Evolutionary conservation across 2,888 invertebrate genomes (phyloP).

Genomic region (Cerastis rubricosa): DNA sequence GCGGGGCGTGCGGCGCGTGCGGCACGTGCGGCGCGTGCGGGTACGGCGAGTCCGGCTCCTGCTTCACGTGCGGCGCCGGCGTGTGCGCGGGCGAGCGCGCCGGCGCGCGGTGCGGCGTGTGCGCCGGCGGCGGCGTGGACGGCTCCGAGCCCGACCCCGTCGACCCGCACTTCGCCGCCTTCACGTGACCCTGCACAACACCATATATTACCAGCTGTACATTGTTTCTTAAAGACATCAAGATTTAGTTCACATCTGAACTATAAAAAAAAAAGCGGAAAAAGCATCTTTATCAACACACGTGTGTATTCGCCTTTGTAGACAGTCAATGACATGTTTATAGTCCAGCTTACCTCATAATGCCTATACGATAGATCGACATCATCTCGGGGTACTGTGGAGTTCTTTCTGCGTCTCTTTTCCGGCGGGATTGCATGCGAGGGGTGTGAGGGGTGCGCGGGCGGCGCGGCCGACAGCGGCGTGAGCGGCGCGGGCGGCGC

Average conservation of each 20-base stretch:
- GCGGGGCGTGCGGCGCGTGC: constrained; percentile 77
- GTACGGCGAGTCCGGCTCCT: constrained; percentile 63
- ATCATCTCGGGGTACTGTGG: constrained; percentile 83
- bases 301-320: background rate
- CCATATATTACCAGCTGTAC: constrained; percentile 10
- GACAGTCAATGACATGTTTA: background rate
- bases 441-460: constrained; percentile 69
- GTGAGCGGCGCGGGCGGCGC: constrained; percentile 80
- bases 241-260: background rate
- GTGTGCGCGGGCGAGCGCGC: constrained; percentile 88
- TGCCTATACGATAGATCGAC: constrained; percentile 84
- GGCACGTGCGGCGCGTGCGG: constrained; percentile 71
- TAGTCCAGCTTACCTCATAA: constrained; percentile 80
- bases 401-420: constrained; percentile 88
- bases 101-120: constrained; percentile 78
- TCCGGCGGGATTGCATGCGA: constrained; percentile 77
- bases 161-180: constrained; percentile 82
- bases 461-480: constrained; percentile 76
- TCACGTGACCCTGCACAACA: constrained; percentile 79
- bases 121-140: constrained; percentile 89
- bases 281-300: background rate
- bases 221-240: background rate
- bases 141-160: constrained; percentile 89
- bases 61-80: constrained; percentile 79
- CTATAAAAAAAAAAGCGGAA: background rate